These are phyloP conservation scores for Montifringilla adamsi DNA, from an alignment of 2,113 vertebrate genomes.

Conservation along the genomic window DNA sequence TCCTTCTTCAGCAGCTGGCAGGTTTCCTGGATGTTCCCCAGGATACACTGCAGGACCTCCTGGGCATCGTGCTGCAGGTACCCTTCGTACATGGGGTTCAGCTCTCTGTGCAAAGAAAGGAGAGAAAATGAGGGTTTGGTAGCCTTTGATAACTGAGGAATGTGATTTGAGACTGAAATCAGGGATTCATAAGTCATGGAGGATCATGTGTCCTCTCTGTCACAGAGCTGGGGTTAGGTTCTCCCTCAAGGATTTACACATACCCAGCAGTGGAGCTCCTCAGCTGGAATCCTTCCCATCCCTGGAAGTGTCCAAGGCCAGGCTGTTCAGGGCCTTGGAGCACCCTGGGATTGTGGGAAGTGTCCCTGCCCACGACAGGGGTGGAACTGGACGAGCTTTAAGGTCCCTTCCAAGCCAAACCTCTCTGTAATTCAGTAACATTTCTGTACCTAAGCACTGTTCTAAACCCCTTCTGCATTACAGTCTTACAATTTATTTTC, in stretches of 20 bases:
- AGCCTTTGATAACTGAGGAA: not conserved
- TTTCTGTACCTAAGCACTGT: not conserved
- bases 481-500: not conserved
- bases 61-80: constrained; percentile 97
- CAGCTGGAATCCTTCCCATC: not conserved
- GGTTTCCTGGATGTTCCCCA: constrained; percentile 93
- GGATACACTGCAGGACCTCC: constrained; percentile 94
- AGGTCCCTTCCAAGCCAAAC: not conserved
- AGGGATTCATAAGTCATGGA: not conserved
- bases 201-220: not conserved
- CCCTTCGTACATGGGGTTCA: constrained; percentile 98
- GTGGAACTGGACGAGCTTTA: not conserved
- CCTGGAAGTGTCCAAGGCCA: not conserved
- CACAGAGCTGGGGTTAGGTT: not conserved
- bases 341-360: not conserved
- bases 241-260: not conserved
- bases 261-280: not conserved
- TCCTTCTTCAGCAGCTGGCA: constrained; percentile 91
- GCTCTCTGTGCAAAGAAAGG: constrained; percentile 75
- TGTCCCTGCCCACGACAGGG: not conserved
- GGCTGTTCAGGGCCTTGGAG: not conserved
- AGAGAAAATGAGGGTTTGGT: not conserved
- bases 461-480: not conserved
- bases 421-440: not conserved
- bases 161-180: not conserved